Base-by-base conservation (phyloP, 2,797 vertebrate genomes). In the Atherinosoma microstoma region DNA sequence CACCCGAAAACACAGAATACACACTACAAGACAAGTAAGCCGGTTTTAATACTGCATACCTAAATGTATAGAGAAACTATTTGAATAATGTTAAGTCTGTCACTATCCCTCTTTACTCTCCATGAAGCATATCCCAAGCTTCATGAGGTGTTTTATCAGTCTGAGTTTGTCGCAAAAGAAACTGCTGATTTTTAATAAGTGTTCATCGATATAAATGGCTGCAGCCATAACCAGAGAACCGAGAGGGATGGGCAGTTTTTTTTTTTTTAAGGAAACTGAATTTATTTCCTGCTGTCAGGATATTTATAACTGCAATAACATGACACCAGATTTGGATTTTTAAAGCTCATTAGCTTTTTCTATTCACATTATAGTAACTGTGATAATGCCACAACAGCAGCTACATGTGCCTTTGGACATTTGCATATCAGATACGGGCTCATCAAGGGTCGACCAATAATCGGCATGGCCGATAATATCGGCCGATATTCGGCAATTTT, bases 1-100 rank as follows among this genome's bases (percentile, higher is more conserved):
- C 98, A 80, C 94, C 96, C 51, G 98, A 99, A 93, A 99, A 99
- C 91, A 94, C 93, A 74, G 98, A 99, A 90, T 99, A 97, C 93
- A 92, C 97, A 87, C 95, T 99, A 70, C 96, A 94, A 85, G 97
- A 98, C 93, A 96, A 95, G 98, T 99, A 93, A 97, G 97, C 96
- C 86, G 0, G 1, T 51, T 4, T n/a, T 24, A 20, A n/a, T 12
- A 36, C 30, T 34, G 35, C 51, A 40, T 32, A 51, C 56, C 38
- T 61, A n/a, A 61, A 80, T 32, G 27, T 35, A 30, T 11, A 34
- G 20, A 47, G 15, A 59, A 79, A 77, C 72, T 61, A 65, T 29
- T 38, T 75, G 64, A 84, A 77, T 79, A 79, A 80, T 18, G 12
- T 6, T 0, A 30, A 65, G 16, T 29, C 64, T 70, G 36, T 45